Conservation (phyloP, 2,797 vertebrate species). For the Coendou prehensilis region DNA sequence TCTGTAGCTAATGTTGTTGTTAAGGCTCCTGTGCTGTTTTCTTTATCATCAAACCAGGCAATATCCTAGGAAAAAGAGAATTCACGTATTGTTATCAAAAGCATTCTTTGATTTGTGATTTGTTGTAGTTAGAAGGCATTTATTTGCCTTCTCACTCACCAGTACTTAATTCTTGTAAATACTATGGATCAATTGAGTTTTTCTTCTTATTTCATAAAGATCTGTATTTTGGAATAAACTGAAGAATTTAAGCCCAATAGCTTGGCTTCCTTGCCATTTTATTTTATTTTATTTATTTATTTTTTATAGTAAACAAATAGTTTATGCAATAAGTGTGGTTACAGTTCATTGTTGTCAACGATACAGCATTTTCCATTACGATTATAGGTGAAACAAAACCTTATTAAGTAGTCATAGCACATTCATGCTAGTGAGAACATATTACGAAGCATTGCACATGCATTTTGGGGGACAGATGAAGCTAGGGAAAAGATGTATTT, state of each 20-base stretch:
- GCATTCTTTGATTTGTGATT: not conserved
- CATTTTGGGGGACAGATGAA: conserved; percentile 86
- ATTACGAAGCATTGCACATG: conserved; percentile 82
- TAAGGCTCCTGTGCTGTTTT: conserved; percentile 79
- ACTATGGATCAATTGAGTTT: not conserved
- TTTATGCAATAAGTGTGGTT: conserved; percentile 78
- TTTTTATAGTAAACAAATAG: conserved; percentile 76
- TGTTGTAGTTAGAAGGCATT: not conserved
- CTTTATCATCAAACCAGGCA: conserved; percentile 80
- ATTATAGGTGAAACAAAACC: conserved; percentile 75
- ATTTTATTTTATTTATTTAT: too few species aligned
- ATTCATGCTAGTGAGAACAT: conserved; percentile 80
- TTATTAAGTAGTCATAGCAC: conserved; percentile 77
- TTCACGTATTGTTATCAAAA: conserved; percentile 30
- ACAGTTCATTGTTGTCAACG: conserved; percentile 77
- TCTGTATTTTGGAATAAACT: conserved; percentile 21
- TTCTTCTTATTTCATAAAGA: conserved; percentile 54
- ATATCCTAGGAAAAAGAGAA: conserved; percentile 79
- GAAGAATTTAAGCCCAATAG: conserved; percentile 20
- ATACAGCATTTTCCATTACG: conserved; percentile 73
- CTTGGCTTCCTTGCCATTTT: not conserved
- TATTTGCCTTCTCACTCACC: not conserved
- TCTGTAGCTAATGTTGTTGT: conserved; percentile 80
- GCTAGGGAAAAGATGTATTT: conserved; percentile 91
- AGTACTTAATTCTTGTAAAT: conserved; percentile 22